phyloP scores from a whole-genome alignment of 2,888 invertebrate species.

The Melinaea menophilus region DNA sequence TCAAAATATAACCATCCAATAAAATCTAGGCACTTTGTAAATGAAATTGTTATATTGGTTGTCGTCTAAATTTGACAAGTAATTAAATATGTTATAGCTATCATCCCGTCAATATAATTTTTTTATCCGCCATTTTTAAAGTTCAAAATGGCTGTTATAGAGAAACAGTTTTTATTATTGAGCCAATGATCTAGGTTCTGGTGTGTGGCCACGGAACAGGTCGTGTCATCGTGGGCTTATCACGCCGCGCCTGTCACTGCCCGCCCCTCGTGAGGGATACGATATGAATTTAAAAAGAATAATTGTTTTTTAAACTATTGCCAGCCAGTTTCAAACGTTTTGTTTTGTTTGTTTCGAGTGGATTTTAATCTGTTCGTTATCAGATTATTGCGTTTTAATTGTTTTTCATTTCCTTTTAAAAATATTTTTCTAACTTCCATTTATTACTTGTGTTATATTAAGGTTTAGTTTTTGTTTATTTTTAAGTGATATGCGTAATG shows the following conservation, averaged over 20 bases:
- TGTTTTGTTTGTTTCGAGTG: constrained; percentile 20
- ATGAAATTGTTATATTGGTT: too few relatives aligned
- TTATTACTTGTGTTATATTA: background rate
- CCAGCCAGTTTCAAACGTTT: constrained; percentile 28
- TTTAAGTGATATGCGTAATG: too few relatives aligned
- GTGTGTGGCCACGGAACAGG: constrained; percentile 41
- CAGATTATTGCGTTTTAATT: constrained; percentile 26
- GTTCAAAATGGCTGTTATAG: background rate
- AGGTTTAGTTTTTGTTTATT: background rate
- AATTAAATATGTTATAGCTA: too few relatives aligned
- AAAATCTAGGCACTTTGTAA: too few relatives aligned
- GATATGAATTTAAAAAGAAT: constrained; percentile 40
- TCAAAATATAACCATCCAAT: too few relatives aligned
- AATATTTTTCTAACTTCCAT: constrained; percentile 12
- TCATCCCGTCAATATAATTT: too few relatives aligned
- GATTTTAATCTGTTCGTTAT: constrained; percentile 24
- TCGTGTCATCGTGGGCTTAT: constrained; percentile 58
- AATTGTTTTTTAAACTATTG: constrained; percentile 33
- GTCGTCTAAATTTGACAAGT: too few relatives aligned
- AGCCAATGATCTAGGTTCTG: constrained; percentile 20
- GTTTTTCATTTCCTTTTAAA: constrained; percentile 16
- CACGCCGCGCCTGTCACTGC: constrained; percentile 53
- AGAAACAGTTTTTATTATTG: constrained; percentile 14
- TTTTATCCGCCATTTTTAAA: too few relatives aligned
- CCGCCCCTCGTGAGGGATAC: constrained; percentile 39